Percentiles rank a stretch among this genome's conserved stretches.
Conservation (phyloP, 2,113 vertebrate species). For the Ailuropoda melanoleuca region DNA sequence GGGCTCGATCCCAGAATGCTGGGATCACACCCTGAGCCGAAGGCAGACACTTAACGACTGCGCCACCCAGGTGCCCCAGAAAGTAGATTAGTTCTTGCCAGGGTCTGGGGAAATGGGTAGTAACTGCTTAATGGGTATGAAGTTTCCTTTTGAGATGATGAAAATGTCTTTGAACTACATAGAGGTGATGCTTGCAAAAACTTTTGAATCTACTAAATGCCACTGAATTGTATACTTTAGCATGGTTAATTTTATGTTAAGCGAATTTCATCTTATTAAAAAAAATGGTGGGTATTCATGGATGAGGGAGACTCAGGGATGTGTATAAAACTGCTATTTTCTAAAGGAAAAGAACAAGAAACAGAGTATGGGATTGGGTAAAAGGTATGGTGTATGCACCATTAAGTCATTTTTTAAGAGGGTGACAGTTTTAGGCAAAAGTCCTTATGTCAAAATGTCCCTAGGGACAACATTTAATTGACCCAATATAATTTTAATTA, state of each 20-base stretch:
- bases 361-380: neutral
- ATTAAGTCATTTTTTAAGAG: neutral
- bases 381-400: neutral
- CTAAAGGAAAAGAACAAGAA: neutral
- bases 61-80: neutral
- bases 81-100: neutral
- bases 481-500: neutral
- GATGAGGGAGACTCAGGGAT: neutral
- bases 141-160: neutral
- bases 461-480: neutral
- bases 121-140: neutral
- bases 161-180: neutral
- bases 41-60: too few species aligned
- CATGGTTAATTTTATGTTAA: neutral
- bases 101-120: neutral
- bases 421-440: neutral
- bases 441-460: neutral
- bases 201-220: neutral
- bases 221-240: neutral
- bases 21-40: too few species aligned
- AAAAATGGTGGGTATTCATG: neutral
- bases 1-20: too few species aligned
- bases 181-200: neutral
- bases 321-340: neutral
- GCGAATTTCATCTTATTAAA: neutral